Base-by-base conservation (phyloP, 2,797 vertebrate genomes). In the Sebastes flavidus region DNA sequence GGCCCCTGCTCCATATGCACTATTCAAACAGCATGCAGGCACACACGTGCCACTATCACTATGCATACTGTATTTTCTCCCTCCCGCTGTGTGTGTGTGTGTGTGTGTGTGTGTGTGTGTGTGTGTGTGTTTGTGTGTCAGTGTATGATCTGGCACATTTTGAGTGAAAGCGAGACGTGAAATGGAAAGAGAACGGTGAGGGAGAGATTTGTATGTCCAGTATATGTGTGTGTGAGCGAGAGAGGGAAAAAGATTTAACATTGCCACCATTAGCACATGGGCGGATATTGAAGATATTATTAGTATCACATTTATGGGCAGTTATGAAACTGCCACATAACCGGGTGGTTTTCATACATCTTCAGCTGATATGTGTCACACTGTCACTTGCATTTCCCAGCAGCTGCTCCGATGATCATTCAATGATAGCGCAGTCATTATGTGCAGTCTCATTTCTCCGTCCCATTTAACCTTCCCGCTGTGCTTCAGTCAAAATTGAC, bases 1-100 rank as follows among this genome's bases (percentile, higher is more conserved):
- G 87, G 91, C 91, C 91, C 82, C 60, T 69, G 27, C 87, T 92
- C 87, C 94, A 93, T 93, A 93, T 89, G 86, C 80, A 90, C 84
- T 24, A 76, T 88, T 84, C 88, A 83, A 88, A 84, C 81, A 89
- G 79, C 78, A 86, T 68, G 74, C 56, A 62, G 55, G 60, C 54
- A 66, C 42, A 70, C 66, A 65, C 59, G 5, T 32, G 54, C 78
- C 81, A 72, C 74, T 32, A 83, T 78, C 74, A 58, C 78, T 73
- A 87, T 85, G 75, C 52, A 8, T 56, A 68, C 71, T 27, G 58
- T 79, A 65, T 60, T 69, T 62, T 63, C 22, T 70, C 59, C 34
- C 55, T 62, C 67, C 69, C 1, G 1, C 60, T 58, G 80, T 16
- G n/a, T 30, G n/a, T 72, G 16, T 32, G 58, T 30, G 59, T 32